phyloP scores from a whole-genome alignment of 2,113 vertebrate genomes.

The Mystacornis crossleyi region DNA sequence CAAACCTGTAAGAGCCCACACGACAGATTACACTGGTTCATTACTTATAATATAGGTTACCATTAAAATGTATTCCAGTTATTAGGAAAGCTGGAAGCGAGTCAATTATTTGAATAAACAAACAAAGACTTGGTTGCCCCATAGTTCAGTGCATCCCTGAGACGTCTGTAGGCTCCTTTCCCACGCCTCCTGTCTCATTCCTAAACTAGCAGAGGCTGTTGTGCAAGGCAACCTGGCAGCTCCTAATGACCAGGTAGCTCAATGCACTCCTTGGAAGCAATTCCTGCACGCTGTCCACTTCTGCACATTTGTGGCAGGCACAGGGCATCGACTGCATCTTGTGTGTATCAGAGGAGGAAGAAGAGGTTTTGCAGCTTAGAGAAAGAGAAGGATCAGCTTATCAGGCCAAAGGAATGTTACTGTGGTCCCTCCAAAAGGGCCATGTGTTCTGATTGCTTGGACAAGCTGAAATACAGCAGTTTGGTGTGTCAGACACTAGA shows the following conservation, averaged over 20 bases:
- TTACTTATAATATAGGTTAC: not conserved
- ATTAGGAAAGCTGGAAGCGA: slow-evolving; percentile 54
- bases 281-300: not conserved
- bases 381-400: not conserved
- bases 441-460: not conserved
- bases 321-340: not conserved
- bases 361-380: not conserved
- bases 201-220: slow-evolving; percentile 44
- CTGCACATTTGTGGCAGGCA: not conserved
- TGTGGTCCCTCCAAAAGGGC: not conserved
- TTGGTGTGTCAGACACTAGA: not conserved
- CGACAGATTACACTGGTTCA: accelerated
- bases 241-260: slow-evolving; percentile 27
- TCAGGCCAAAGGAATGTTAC: not conserved
- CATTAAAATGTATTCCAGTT: not conserved
- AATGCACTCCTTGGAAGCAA: not conserved
- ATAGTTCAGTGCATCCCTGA: not conserved
- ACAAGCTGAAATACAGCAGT: not conserved
- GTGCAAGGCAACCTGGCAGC: slow-evolving; percentile 38
- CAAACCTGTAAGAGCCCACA: not conserved
- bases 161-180: slow-evolving; percentile 21
- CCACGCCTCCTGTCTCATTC: slow-evolving; percentile 58
- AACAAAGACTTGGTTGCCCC: slow-evolving; percentile 28
- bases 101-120: slow-evolving; percentile 60
- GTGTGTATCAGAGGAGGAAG: not conserved